Percentiles rank a stretch among this genome's conserved stretches.
These are phyloP conservation scores for Tenebrosternarchus preto DNA, from an alignment of 2,113 vertebrate species.

Conservation along the genomic window DNA sequence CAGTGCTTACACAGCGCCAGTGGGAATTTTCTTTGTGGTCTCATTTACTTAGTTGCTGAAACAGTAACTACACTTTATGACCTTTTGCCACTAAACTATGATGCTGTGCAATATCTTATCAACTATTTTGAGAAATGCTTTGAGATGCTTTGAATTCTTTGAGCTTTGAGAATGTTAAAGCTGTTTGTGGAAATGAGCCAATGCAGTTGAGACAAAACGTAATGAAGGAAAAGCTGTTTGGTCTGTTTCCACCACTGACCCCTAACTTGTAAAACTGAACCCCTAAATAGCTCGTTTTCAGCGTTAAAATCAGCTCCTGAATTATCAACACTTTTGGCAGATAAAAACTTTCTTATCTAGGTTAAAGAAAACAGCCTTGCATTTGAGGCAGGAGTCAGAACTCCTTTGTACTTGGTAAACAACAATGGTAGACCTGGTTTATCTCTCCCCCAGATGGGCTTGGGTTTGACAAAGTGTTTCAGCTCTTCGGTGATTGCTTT, in stretches of 20 bases:
- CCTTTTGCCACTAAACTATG: too few relatives aligned
- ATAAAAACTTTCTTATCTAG: conserved; percentile 39
- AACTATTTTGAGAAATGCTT: too few relatives aligned
- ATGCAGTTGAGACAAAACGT: too few relatives aligned
- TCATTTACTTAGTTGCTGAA: too few relatives aligned
- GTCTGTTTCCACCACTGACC: neutral
- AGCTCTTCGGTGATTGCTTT: conserved; percentile 6
- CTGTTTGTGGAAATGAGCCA: too few relatives aligned
- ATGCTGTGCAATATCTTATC: too few relatives aligned
- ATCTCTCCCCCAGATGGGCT: conserved; percentile 23
- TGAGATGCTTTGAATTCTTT: too few relatives aligned
- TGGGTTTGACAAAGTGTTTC: conserved; percentile 44
- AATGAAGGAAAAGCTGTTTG: neutral
- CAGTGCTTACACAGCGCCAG: too few relatives aligned
- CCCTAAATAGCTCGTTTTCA: conserved; percentile 10
- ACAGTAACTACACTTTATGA: too few relatives aligned
- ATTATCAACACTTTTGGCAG: conserved; percentile 3
- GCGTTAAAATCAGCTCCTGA: neutral
- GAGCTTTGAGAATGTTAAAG: too few relatives aligned
- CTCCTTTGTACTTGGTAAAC: conserved; percentile 46
- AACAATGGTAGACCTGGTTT: conserved; percentile 28
- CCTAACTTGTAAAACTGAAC: neutral
- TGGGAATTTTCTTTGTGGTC: too few relatives aligned
- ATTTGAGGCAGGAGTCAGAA: conserved; percentile 29
- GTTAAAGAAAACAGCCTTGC: conserved; percentile 22